A percentile compares a stretch with the other conserved stretches of the same genome.
These are phyloP conservation scores for Tamias sibiricus DNA, from an alignment of 2,113 vertebrate genomes.

Conservation along the genomic window DNA sequence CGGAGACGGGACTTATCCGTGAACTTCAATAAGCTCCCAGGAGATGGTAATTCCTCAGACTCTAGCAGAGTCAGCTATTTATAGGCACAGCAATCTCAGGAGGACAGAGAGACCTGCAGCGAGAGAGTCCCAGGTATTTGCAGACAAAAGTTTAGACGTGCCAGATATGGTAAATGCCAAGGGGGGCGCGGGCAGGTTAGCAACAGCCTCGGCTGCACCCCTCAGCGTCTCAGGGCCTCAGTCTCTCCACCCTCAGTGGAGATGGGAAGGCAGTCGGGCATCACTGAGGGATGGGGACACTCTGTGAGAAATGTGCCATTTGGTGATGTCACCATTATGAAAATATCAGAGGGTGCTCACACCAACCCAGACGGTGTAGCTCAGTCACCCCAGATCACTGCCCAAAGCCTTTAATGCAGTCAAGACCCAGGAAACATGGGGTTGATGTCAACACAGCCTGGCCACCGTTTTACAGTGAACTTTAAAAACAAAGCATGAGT, in stretches of 20 bases:
- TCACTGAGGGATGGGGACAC: neutral
- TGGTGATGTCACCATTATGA: neutral
- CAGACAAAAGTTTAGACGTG: neutral
- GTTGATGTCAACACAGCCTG: neutral
- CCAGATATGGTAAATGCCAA: neutral
- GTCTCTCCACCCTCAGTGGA: neutral
- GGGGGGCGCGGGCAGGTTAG: accelerated
- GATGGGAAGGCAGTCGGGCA: neutral
- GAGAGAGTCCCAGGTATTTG: neutral
- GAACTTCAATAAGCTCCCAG: neutral
- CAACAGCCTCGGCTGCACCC: neutral
- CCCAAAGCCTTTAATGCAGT: neutral
- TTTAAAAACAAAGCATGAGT: neutral
- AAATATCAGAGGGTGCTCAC: neutral
- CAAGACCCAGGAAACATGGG: neutral
- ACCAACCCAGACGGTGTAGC: neutral
- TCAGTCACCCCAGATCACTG: neutral
- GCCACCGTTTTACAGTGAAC: neutral
- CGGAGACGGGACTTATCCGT: neutral
- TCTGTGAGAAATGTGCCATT: neutral
- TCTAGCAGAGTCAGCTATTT: neutral
- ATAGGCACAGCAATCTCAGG: neutral
- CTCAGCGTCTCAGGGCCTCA: neutral
- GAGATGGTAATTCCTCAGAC: neutral
- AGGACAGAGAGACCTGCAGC: neutral